A percentile compares a stretch with the other conserved stretches of the same genome.
phyloP scores from a whole-genome alignment of 2,113 vertebrate species.

The Tretioscincus oriximinensis region DNA sequence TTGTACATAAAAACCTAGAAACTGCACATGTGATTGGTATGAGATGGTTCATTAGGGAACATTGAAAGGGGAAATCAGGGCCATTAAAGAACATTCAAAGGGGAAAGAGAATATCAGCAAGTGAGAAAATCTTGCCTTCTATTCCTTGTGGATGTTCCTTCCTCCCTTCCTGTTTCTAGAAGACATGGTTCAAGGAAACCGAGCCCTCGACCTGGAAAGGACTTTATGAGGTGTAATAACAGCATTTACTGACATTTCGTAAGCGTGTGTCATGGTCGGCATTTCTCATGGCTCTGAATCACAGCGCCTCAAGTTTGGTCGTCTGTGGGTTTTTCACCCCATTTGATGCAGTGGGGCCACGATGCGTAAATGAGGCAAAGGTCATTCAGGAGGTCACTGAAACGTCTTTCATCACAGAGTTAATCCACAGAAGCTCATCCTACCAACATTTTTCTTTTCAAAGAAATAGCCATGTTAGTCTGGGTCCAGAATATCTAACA shows the following conservation, averaged over 20 bases:
- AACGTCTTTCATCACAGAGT: too few species aligned
- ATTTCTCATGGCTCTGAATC: background rate
- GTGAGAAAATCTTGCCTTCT: background rate
- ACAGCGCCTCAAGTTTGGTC: accelerated
- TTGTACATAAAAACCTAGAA: background rate
- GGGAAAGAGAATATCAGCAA: background rate
- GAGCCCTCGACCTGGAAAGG: background rate
- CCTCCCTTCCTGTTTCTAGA: accelerated
- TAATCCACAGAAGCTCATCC: too few species aligned
- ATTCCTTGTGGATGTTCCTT: background rate
- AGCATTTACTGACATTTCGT: conserved; percentile 16
- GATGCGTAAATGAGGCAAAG: background rate
- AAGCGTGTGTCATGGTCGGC: background rate
- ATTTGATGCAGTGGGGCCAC: accelerated
- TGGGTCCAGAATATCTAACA: too few species aligned
- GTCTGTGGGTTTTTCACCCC: background rate
- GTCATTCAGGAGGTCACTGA: background rate
- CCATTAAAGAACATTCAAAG: background rate
- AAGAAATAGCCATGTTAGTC: too few species aligned
- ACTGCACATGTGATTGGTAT: background rate
- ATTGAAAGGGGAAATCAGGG: background rate
- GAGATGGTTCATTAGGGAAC: background rate
- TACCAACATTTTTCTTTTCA: too few species aligned
- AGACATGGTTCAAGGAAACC: background rate
- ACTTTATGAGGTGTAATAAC: conserved; percentile 4